Evolutionary conservation across 1,140 invertebrate species (phyloP).

Genomic region (Diplogasteroides magnus): DNA sequence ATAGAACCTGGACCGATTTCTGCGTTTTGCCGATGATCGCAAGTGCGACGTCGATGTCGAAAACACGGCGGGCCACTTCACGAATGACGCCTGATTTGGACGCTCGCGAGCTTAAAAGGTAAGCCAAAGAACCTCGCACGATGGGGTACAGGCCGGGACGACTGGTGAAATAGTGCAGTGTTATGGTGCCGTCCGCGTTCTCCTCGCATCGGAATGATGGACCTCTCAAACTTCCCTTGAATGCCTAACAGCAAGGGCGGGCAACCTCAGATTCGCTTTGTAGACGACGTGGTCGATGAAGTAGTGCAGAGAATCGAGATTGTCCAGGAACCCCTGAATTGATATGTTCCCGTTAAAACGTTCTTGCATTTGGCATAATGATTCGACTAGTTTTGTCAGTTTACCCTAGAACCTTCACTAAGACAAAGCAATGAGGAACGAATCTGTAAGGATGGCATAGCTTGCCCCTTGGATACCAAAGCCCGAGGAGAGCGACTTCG

Average conservation of each 20-base stretch:
- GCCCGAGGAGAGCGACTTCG: too few species aligned
- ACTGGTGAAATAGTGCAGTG: slow-evolving; percentile 56
- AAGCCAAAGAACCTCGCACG: slow-evolving; percentile 42
- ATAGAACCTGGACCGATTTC: slow-evolving; percentile 40
- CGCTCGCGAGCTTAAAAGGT: neutral
- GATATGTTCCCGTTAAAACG: neutral
- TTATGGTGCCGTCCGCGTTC: slow-evolving; percentile 47
- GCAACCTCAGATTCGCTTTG: slow-evolving; percentile 41
- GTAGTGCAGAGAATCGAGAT: slow-evolving; percentile 50
- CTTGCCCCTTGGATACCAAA: too few species aligned
- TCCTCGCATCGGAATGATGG: slow-evolving; percentile 54
- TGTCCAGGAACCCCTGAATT: slow-evolving; percentile 43
- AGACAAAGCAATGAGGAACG: too few species aligned
- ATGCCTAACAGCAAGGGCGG: too few species aligned
- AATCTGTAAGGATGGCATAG: too few species aligned
- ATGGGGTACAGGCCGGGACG: slow-evolving; percentile 56
- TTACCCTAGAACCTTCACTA: too few species aligned
- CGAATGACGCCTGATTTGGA: slow-evolving; percentile 45
- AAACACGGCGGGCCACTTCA: slow-evolving; percentile 50
- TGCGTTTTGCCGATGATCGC: slow-evolving; percentile 44
- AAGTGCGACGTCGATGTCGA: slow-evolving; percentile 49
- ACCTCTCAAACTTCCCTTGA: slow-evolving; percentile 4
- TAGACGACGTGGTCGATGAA: slow-evolving; percentile 54
- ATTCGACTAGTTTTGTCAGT: too few species aligned
- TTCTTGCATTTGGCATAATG: neutral